Evolutionary conservation across 1,140 invertebrate species (phyloP).

Genomic region (Sycophila sp.): DNA sequence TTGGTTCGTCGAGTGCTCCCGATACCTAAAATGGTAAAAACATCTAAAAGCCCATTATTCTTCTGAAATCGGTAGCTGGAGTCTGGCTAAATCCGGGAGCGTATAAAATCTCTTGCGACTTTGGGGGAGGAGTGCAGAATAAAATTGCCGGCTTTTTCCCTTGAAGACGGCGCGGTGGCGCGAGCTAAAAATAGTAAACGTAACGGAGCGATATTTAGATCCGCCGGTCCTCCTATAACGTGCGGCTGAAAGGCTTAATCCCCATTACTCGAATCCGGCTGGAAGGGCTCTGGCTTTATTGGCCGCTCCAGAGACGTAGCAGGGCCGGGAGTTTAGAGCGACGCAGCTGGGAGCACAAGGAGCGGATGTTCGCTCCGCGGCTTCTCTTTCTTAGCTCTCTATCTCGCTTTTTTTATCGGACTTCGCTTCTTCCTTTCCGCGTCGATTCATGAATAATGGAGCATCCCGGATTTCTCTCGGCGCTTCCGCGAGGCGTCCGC

Average conservation of each 20-base stretch:
- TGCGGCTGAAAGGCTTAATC: not conserved
- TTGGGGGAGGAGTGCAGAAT: not conserved
- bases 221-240: not conserved
- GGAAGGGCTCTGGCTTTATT: not conserved
- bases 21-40: too few relatives aligned
- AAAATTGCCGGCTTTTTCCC: not conserved
- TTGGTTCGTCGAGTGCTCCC: too few relatives aligned
- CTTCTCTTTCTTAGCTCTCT: too few relatives aligned
- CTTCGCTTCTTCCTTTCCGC: not conserved
- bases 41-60: slow-evolving; percentile 4
- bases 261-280: slow-evolving; percentile 17
- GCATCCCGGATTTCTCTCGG: not conserved
- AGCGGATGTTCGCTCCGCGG: not conserved
- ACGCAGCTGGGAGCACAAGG: not conserved
- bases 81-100: not conserved
- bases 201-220: slow-evolving; percentile 10
- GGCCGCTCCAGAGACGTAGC: not conserved
- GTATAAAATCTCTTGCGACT: slow-evolving; percentile 28
- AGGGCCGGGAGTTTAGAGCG: not conserved
- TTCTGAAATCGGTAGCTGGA: not conserved
- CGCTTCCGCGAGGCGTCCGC: not conserved
- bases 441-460: slow-evolving; percentile 34
- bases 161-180: not conserved
- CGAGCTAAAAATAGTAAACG: too few relatives aligned
- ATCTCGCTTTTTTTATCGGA: slow-evolving; percentile 17